phyloP scores from a whole-genome alignment of 2,113 vertebrate genomes.

The Taurulus bubalis region DNA sequence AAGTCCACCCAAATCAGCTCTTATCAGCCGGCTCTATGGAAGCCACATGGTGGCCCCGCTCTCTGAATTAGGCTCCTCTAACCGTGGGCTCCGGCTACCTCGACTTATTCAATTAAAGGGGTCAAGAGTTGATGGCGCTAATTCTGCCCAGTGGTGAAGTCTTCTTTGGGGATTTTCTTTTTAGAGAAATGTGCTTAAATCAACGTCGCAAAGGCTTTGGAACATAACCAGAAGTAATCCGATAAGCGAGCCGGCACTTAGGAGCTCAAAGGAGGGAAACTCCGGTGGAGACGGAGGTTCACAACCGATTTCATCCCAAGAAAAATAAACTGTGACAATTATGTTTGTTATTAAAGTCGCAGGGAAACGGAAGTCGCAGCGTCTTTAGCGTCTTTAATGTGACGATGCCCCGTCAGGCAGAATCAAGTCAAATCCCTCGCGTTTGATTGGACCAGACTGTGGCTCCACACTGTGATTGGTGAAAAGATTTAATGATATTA shows the following conservation, averaged over 20 bases:
- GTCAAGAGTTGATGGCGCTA: constrained; percentile 67
- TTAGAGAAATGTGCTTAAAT: constrained; percentile 53
- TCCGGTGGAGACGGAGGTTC: not conserved
- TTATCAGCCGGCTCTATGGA: constrained; percentile 26
- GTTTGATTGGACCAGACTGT: too few species aligned
- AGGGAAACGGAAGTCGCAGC: too few species aligned
- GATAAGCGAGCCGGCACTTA: constrained; percentile 35
- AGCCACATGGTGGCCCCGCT: constrained; percentile 63
- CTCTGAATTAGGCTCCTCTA: constrained; percentile 48
- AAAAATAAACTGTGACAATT: too few species aligned
- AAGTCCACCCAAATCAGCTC: constrained; percentile 25
- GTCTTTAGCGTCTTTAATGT: too few species aligned
- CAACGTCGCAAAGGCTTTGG: constrained; percentile 45
- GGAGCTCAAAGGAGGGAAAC: not conserved
- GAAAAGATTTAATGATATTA: too few species aligned
- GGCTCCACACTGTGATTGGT: too few species aligned
- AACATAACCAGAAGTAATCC: constrained; percentile 54
- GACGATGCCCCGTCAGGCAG: too few species aligned
- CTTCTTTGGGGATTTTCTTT: constrained; percentile 48
- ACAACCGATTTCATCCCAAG: not conserved
- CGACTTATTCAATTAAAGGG: constrained; percentile 63
- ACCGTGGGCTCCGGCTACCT: constrained; percentile 49
- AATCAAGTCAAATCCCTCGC: too few species aligned
- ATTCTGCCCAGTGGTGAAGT: constrained; percentile 60
- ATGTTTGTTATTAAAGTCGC: not conserved